Evolutionary conservation across 1,140 invertebrate genomes (phyloP).

Genomic region (Aphidius gifuensis): DNA sequence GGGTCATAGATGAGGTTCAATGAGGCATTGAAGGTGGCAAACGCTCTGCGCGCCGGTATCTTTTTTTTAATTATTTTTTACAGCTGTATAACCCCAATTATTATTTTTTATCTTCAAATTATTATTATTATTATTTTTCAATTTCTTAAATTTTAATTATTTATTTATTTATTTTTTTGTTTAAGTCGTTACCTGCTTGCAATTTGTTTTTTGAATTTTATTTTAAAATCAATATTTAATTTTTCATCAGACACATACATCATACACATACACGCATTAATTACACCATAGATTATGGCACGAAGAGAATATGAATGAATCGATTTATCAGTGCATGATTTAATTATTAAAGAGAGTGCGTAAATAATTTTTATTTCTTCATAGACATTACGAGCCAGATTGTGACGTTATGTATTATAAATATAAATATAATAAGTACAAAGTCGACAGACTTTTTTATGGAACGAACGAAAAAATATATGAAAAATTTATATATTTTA

Average conservation of each 20-base stretch:
- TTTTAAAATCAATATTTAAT: slow-evolving; percentile 7
- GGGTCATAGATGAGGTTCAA: slow-evolving; percentile 55
- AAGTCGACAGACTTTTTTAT: too few species aligned
- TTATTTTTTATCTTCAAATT: slow-evolving; percentile 21
- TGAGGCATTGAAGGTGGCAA: slow-evolving; percentile 54
- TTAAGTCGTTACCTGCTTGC: background rate
- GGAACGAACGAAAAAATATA: too few species aligned
- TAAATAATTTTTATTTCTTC: slow-evolving; percentile 31
- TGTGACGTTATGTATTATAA: too few species aligned
- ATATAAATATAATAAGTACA: too few species aligned
- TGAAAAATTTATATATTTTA: too few species aligned
- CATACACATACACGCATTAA: slow-evolving; percentile 45
- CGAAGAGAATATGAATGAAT: slow-evolving; percentile 44
- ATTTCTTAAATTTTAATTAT: background rate
- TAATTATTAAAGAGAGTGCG: slow-evolving; percentile 51
- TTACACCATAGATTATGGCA: slow-evolving; percentile 29
- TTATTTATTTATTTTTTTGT: slow-evolving; percentile 10
- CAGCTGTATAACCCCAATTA: slow-evolving; percentile 29
- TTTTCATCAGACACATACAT: slow-evolving; percentile 27
- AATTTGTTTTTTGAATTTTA: slow-evolving; percentile 16
- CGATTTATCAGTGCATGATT: slow-evolving; percentile 48
- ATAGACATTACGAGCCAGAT: slow-evolving; percentile 24
- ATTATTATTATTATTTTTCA: slow-evolving; percentile 14
- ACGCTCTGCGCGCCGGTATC: slow-evolving; percentile 47
- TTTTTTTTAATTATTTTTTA: slow-evolving; percentile 30